Evolutionary conservation across 1,140 invertebrate species (phyloP).

Genomic region (Drosophila ercepeae): DNA sequence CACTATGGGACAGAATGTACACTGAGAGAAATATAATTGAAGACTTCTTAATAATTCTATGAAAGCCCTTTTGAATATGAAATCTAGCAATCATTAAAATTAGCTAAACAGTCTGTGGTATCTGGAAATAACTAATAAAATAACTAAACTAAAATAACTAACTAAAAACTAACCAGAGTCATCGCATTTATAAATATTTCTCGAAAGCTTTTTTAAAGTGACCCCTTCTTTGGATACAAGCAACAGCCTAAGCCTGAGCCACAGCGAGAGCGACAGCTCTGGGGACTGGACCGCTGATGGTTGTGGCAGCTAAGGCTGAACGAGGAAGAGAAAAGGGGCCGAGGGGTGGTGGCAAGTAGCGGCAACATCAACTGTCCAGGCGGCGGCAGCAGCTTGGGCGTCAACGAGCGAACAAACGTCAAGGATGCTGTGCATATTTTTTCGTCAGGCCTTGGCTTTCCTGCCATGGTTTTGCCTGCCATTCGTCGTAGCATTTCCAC

Average conservation of each 20-base stretch:
- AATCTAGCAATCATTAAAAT: no score
- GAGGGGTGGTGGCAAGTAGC: constrained; percentile 4
- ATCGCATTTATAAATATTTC: no score
- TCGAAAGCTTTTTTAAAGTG: constrained; percentile 16
- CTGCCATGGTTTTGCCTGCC: constrained; percentile 45
- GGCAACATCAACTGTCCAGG: constrained; percentile 11
- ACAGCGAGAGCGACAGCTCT: constrained; percentile 39
- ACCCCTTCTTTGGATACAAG: constrained; percentile 16
- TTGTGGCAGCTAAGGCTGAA: constrained; percentile 19
- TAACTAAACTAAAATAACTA: no score
- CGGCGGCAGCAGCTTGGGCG: constrained; percentile 58
- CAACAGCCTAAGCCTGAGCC: constrained; percentile 39
- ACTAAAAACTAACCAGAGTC: no score
- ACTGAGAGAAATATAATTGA: constrained; percentile 4
- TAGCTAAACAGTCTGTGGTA: neutral
- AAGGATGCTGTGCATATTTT: constrained; percentile 74
- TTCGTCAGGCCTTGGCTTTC: constrained; percentile 48
- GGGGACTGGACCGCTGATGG: constrained; percentile 39
- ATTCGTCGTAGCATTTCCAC: constrained; percentile 23
- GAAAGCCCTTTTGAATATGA: no score
- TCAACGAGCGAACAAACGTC: constrained; percentile 80
- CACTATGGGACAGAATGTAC: constrained; percentile 16
- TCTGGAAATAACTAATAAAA: no score
- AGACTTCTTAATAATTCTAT: no score
- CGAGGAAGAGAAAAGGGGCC: neutral